Base-by-base conservation (phyloP, 2,113 vertebrate genomes). In the Tiliqua scincoides region DNA sequence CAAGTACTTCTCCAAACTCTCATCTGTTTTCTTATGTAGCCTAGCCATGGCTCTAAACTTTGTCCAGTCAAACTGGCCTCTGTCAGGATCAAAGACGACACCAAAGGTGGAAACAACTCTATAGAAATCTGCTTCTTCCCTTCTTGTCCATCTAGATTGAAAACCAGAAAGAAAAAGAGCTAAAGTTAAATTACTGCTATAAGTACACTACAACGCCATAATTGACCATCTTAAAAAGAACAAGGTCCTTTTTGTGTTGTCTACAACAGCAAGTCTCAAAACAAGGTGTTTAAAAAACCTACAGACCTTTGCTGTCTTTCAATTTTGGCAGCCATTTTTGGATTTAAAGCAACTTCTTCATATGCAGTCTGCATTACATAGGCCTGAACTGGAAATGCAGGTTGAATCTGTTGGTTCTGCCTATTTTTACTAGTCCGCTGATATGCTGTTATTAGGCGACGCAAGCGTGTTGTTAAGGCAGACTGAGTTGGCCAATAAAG, bases 91-190 rank as follows among this genome's bases (percentile, higher is more conserved):
- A 92, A 99, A 99, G 72, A 99, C 98, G 1, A 99, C 98, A 23
- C 99, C 99, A 89, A 99, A 99, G 0, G 99, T 99, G 57, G 99
- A 99, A 14, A 99, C 99, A 3, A 99, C 99, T 52, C 99, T 96
- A 89, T 99, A 99, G 63, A 99, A 99, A 88, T 99, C 99, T 7
- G 99, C 99, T 93, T 99, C 99, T 94, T 99, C 99, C 93, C 99
- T 97, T 93, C 99, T 97, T 1, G 99, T 99, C 99, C 99, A 99
- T 72, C 99, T 99, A 91, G 35, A 80, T 27, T 76, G 82, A 27
- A 48, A 89, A 89, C 3, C 4, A 35, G 59, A 37, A 52, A 72
- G 40, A 5, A 63, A 71, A 6, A 48, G 52, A 62, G 30, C 18
- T 15, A 12, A 21, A 63, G 63, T 18, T 37, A 27, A 73, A 2